These are phyloP conservation scores for Limosa lapponica DNA, from an alignment of 2,797 vertebrate species.

Conservation along the genomic window DNA sequence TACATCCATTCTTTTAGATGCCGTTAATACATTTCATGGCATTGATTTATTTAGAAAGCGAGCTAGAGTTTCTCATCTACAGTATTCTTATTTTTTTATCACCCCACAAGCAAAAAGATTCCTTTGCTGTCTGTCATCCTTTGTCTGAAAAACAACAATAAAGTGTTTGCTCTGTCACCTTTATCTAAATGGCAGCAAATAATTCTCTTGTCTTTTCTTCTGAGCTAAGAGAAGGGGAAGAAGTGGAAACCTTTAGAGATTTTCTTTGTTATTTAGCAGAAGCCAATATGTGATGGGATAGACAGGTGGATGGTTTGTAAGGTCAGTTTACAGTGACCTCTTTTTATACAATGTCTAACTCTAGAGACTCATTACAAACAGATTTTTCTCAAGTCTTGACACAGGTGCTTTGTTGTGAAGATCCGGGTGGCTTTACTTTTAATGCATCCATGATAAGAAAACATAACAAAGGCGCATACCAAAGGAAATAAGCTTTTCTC, in stretches of 20 bases:
- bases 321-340: slow-evolving; percentile 5
- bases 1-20: neutral
- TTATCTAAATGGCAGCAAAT: neutral
- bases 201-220: neutral
- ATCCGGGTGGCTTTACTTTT: neutral
- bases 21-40: neutral
- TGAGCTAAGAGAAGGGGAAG: neutral
- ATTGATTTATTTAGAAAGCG: neutral
- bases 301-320: slow-evolving; percentile 14
- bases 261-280: neutral
- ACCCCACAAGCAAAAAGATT: neutral
- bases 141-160: neutral
- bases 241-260: neutral
- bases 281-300: neutral
- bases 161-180: neutral
- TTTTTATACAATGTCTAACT: neutral
- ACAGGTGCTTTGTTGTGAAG: neutral
- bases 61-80: neutral
- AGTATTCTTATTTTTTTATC: neutral
- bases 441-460: neutral
- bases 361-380: slow-evolving; percentile 12
- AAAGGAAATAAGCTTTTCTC: neutral
- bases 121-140: neutral
- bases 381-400: slow-evolving; percentile 33
- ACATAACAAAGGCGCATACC: neutral